These are phyloP conservation scores for Sceloporus undulatus DNA, from an alignment of 2,113 vertebrate species.

Conservation along the genomic window DNA sequence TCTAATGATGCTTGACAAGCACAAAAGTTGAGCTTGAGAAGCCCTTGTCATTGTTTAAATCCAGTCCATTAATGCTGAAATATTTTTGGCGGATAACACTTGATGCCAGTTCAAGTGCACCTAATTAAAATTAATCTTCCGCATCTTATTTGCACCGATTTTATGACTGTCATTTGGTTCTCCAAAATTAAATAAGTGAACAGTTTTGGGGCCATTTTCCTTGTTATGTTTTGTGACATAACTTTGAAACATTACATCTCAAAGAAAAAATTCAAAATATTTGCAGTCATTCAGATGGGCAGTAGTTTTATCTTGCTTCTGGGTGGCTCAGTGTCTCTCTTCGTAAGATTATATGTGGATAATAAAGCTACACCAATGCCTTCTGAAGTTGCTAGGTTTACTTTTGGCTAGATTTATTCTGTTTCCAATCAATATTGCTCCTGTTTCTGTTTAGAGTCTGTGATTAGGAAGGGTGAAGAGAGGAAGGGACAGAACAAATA, in stretches of 20 bases:
- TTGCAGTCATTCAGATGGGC: not conserved
- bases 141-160: not conserved
- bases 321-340: not conserved
- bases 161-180: slow-evolving; percentile 23
- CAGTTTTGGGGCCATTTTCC: not conserved
- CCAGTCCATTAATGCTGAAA: slow-evolving; percentile 26
- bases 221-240: not conserved
- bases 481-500: not conserved
- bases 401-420: not conserved
- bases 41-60: not conserved
- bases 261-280: not conserved
- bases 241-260: not conserved
- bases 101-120: slow-evolving; percentile 23
- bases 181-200: slow-evolving; percentile 19
- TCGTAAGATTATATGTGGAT: slow-evolving; percentile 1
- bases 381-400: not conserved
- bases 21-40: not conserved
- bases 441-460: not conserved
- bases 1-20: no score
- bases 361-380: not conserved
- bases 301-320: not conserved
- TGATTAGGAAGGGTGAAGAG: not conserved
- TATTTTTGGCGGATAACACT: slow-evolving; percentile 30
- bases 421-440: slow-evolving; percentile 1
- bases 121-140: slow-evolving; percentile 31